These are phyloP conservation scores for Musca vetustissima DNA, from an alignment of 1,140 invertebrate species.

Conservation along the genomic window DNA sequence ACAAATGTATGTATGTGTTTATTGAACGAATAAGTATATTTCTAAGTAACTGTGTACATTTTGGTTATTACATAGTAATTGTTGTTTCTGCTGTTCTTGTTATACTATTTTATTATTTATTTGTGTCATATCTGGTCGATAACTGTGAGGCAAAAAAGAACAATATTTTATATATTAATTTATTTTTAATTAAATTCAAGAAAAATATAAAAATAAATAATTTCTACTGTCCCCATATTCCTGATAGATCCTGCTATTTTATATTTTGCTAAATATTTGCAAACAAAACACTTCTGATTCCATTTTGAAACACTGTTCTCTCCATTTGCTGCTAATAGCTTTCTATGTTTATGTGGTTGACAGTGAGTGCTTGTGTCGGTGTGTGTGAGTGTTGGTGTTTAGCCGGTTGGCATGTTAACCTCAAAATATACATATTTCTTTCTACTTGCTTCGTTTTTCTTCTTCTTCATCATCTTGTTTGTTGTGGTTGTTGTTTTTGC, in stretches of 20 bases:
- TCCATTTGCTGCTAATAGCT: no score
- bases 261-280: no score
- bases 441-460: not conserved
- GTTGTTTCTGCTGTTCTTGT: slow-evolving; percentile 5
- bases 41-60: slow-evolving; percentile 12
- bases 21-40: not conserved
- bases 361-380: not conserved
- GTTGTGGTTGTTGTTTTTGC: no score
- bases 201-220: no score
- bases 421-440: slow-evolving; percentile 8
- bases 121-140: not conserved
- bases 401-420: slow-evolving; percentile 23
- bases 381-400: not conserved
- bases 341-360: not conserved
- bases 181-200: no score
- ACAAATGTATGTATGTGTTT: slow-evolving; percentile 2
- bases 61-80: slow-evolving; percentile 5
- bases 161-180: no score
- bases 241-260: no score
- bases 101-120: slow-evolving; percentile 3
- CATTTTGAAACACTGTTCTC: no score
- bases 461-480: not conserved
- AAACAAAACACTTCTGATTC: no score
- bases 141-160: no score
- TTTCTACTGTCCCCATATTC: no score